Conservation (phyloP, 2,888 invertebrate genomes). For the Muschampia plurimacula region DNA sequence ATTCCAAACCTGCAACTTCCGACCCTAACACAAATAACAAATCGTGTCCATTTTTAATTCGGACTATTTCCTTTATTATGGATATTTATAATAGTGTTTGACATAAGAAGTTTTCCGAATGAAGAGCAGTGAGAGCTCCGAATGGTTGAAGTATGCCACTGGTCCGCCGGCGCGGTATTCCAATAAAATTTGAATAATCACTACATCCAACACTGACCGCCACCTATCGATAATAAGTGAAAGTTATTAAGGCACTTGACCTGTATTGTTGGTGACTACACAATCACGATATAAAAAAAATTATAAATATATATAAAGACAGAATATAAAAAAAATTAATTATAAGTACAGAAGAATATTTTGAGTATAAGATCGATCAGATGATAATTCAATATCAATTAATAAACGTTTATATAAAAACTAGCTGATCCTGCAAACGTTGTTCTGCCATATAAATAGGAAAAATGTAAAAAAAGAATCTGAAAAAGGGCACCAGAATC, state of each 20-base stretch:
- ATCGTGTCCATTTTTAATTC: neutral
- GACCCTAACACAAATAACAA: neutral
- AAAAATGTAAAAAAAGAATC: too few relatives aligned
- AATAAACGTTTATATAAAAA: too few relatives aligned
- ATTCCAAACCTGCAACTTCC: neutral
- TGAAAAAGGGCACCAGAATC: too few relatives aligned
- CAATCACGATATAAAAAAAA: neutral
- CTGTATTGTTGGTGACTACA: neutral
- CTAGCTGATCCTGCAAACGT: too few relatives aligned
- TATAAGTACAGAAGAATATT: too few relatives aligned
- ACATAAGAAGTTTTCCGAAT: conserved; percentile 21
- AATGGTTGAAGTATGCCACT: conserved; percentile 17
- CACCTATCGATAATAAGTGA: conserved; percentile 53
- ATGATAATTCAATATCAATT: too few relatives aligned
- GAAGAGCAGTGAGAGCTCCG: conserved; percentile 25
- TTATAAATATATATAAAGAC: neutral
- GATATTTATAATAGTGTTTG: conserved; percentile 9
- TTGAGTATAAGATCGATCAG: too few relatives aligned
- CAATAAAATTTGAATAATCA: conserved; percentile 53
- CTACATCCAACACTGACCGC: conserved; percentile 38
- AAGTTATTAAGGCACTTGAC: conserved; percentile 46
- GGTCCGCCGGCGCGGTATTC: conserved; percentile 39
- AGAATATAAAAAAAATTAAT: neutral
- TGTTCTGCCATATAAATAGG: too few relatives aligned
- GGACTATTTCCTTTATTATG: neutral